Evolutionary conservation across 23 tunicate species (phyloP).

Genomic region (Phallusia fumigata): DNA sequence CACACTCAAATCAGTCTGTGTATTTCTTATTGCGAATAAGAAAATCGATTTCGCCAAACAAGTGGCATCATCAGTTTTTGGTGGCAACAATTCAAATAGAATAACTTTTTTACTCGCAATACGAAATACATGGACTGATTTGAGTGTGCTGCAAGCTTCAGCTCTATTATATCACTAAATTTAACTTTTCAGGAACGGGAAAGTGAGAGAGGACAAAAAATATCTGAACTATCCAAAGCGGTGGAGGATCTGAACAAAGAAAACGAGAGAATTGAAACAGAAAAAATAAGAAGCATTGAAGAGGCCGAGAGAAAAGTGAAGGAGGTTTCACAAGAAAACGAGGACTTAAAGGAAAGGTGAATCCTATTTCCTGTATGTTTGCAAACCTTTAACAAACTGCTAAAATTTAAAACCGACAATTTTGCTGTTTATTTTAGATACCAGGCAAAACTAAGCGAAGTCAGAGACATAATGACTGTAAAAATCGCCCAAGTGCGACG

Average conservation of each 20-base stretch:
- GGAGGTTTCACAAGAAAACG: slow-evolving; percentile 19
- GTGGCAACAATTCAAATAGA: too few species aligned
- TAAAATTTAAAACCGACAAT: too few species aligned
- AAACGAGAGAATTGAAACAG: slow-evolving; percentile 22
- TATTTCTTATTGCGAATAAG: too few species aligned
- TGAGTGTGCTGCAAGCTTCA: too few species aligned
- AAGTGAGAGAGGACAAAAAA: slow-evolving; percentile 32
- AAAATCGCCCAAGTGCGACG: slow-evolving; percentile 15
- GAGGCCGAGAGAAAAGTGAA: slow-evolving; percentile 18
- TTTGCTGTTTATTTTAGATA: too few species aligned
- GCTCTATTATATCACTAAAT: too few species aligned
- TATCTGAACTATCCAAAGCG: slow-evolving; percentile 15
- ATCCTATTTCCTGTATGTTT: background rate
- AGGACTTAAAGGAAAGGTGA: slow-evolving; percentile 47
- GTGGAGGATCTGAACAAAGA: slow-evolving; percentile 20
- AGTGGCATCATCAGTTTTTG: too few species aligned
- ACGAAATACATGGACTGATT: too few species aligned
- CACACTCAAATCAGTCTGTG: too few species aligned
- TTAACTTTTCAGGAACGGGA: slow-evolving; percentile 58
- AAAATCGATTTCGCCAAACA: too few species aligned
- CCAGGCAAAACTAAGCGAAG: slow-evolving; percentile 14
- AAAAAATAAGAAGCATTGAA: slow-evolving; percentile 4
- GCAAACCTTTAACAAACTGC: too few species aligned
- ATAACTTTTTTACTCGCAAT: too few species aligned
- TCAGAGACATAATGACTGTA: slow-evolving; percentile 7